Base-by-base conservation (phyloP, 1,140 invertebrate genomes). In the Eulimnadia texana region DNA sequence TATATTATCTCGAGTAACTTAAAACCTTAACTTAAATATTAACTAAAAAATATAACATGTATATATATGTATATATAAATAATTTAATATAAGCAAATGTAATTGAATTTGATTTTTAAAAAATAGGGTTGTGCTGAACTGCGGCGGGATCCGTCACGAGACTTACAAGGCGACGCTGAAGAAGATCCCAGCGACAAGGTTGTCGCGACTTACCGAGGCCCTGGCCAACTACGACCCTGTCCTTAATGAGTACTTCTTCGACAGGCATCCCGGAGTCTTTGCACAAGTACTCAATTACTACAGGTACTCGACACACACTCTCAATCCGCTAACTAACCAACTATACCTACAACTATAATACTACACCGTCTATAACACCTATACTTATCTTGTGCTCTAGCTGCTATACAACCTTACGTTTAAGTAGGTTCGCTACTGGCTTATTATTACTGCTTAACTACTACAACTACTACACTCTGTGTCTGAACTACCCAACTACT, bases 201-300 rank as follows among this genome's bases (percentile, higher is more conserved):
- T 94, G 57, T 93, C 90, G 20, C 75, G 89, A 56, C 78, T 95
- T 50, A 94, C 91, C 6, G 68, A 70, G 58, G 85, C 85, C 22
- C 76, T 94, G 63, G 90, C 86, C 67, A 96, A 96, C 74, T 97
- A 97, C 75, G 93, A 97, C 77, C 90, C 91, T 13, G 85, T 95
- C 67, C 79, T 96, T 64, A 96, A 96, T 75, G 94, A 98, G 76
- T 98, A 97, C 79, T 98, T 98, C 82, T 98, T 98, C 76, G 94
- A 98, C 76, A 76, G 94, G 65, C 94, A 98, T 78, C 94, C 95
- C 0, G 93, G 93, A 3, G 94, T 98, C 64, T 98, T 98, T 75
- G 93, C 91, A 53, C 93, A 88, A 78, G 87, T 92, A 65, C 81
- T 90, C 70, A 90, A 90, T 73, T 92, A 90, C 72, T 91, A 90